phyloP scores from a whole-genome alignment of 1,140 invertebrate genomes.

The Eriosoma lanigerum region DNA sequence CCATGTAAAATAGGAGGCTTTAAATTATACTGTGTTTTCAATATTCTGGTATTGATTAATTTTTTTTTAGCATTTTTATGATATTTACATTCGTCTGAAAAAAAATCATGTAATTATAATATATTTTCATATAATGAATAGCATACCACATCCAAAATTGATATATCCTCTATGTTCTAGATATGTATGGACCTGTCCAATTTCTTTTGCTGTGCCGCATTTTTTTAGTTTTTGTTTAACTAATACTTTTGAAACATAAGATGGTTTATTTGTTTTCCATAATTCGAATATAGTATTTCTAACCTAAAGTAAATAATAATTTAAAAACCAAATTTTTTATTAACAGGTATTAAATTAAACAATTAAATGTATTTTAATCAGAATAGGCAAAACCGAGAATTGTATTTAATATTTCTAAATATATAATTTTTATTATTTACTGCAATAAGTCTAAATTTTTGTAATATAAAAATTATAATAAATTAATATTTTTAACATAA shows the following conservation, averaged over 20 bases:
- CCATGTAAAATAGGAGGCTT: not conserved
- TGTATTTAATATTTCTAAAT: too few species aligned
- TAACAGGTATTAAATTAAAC: too few species aligned
- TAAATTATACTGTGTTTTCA: slow-evolving; percentile 44
- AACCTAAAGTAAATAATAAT: slow-evolving; percentile 60
- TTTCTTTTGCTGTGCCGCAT: slow-evolving; percentile 66
- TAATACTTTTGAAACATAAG: slow-evolving; percentile 66
- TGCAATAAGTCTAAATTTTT: too few species aligned
- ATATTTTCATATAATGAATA: not conserved
- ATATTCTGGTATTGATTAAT: slow-evolving; percentile 10
- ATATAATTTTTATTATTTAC: too few species aligned
- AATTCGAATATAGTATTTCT: slow-evolving; percentile 65
- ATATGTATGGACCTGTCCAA: slow-evolving; percentile 66
- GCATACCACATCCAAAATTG: slow-evolving; percentile 67
- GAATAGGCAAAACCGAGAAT: too few species aligned
- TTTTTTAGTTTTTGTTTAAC: slow-evolving; percentile 63
- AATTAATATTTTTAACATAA: too few species aligned
- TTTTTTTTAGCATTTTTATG: slow-evolving; percentile 35
- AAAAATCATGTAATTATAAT: not conserved
- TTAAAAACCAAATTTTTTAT: too few species aligned
- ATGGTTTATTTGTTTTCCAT: slow-evolving; percentile 63
- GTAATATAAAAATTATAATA: too few species aligned
- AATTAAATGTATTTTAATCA: too few species aligned
- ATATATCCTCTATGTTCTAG: slow-evolving; percentile 68
- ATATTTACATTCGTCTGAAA: slow-evolving; percentile 48